Conservation (phyloP, 1,140 invertebrate species). For the Drosophila sproati region DNA sequence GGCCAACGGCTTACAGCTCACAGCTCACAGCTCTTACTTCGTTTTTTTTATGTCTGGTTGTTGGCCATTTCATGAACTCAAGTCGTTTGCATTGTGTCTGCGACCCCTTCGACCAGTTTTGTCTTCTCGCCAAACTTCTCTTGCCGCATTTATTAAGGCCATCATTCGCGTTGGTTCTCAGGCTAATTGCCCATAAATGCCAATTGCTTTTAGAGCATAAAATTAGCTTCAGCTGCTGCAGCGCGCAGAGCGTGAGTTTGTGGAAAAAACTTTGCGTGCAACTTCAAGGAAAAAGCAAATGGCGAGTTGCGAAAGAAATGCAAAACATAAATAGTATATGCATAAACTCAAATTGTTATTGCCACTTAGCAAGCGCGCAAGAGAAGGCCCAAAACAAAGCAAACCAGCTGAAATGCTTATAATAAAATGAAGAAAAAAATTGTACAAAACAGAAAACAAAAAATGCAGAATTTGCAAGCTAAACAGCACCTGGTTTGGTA, state of each 20-base stretch:
- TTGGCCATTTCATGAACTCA: conserved; percentile 26
- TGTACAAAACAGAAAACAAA: conserved; percentile 1
- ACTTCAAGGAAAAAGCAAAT: conserved; percentile 22
- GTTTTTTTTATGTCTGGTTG: conserved; percentile 29
- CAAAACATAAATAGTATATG: conserved; percentile 62
- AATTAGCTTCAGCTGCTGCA: conserved; percentile 21
- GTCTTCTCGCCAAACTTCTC: neutral
- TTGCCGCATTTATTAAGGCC: conserved; percentile 17
- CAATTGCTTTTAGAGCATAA: conserved; percentile 49
- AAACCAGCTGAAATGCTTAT: conserved; percentile 19
- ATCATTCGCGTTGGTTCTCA: conserved; percentile 28
- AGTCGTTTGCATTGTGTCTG: conserved; percentile 48
- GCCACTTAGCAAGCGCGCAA: conserved; percentile 59
- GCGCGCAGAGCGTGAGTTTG: conserved; percentile 11
- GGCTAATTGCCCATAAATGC: conserved; percentile 50
- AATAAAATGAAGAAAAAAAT: neutral
- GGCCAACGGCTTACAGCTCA: conserved; percentile 5
- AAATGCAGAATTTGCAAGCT: conserved; percentile 41
- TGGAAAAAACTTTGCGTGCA: neutral
- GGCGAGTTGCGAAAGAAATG: conserved; percentile 7
- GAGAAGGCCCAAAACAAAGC: conserved; percentile 33
- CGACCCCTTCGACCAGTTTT: conserved; percentile 36
- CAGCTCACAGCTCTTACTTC: conserved; percentile 19
- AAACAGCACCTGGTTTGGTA: conserved; percentile 25
- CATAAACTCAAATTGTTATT: conserved; percentile 75